Percentiles rank a stretch among this genome's conserved stretches.
These are phyloP conservation scores for Diplogasteroides magnus DNA, from an alignment of 1,140 invertebrate genomes.

Conservation along the genomic window DNA sequence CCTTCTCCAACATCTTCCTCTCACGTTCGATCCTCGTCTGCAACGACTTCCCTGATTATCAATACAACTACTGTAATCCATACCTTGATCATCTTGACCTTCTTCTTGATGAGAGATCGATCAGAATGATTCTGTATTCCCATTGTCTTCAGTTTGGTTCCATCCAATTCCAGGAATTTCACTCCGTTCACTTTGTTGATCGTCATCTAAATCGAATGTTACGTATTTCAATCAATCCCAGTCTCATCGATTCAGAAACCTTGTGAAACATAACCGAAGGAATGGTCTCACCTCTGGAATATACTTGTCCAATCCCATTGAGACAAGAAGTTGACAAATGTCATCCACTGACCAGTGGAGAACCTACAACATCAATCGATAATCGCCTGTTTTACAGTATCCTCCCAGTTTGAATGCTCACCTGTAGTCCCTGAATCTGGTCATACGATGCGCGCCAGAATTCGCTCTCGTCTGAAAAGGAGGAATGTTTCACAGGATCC, in stretches of 20 bases:
- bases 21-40: slow-evolving; percentile 46
- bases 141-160: slow-evolving; percentile 52
- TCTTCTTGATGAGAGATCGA: slow-evolving; percentile 51
- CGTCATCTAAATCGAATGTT: too few species aligned
- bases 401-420: neutral
- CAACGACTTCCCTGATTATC: neutral
- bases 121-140: slow-evolving; percentile 54
- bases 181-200: slow-evolving; percentile 51
- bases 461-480: slow-evolving; percentile 43
- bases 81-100: slow-evolving; percentile 48
- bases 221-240: too few species aligned
- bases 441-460: slow-evolving; percentile 53
- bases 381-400: slow-evolving; percentile 25
- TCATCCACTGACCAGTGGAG: slow-evolving; percentile 50
- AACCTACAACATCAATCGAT: slow-evolving; percentile 24
- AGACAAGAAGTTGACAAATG: slow-evolving; percentile 51
- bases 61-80: neutral
- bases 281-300: too few species aligned
- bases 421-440: slow-evolving; percentile 35
- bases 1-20: slow-evolving; percentile 49
- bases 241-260: too few species aligned
- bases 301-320: slow-evolving; percentile 54
- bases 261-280: too few species aligned
- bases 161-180: slow-evolving; percentile 54
- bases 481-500: too few species aligned